Evolutionary conservation across 2,888 invertebrate genomes (phyloP), one percentile per base, ranked within the genome.

Genomic region (Apoderus coryli): DNA sequence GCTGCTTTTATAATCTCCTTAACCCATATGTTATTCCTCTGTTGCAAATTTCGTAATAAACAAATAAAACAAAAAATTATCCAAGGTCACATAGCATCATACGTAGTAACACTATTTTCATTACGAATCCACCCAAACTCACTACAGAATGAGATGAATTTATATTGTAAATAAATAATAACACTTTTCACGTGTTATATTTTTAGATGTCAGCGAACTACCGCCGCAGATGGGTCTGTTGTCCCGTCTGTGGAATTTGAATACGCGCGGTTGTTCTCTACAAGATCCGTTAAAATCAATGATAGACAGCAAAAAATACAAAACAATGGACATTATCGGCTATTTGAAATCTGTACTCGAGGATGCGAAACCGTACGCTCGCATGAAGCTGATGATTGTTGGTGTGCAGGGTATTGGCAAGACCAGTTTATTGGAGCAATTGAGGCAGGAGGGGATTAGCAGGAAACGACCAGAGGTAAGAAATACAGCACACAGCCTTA

Each of bases 331-430:
- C 53, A 76, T 85, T 13, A 77, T 96, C 26, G 86, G 84, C 0
- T 96, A 95, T 54, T 67, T 98, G 10, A 88, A 90, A 58, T 80
- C 80, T 1, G 82, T 80, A 10, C 57, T 78, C 41, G 86, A 88
- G 54, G 85, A 88, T 59, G 93, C 96, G 0, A 76, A 81, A 44
- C 82, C 86, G 0, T 96, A 96, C 57, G 81, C 90, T 2, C 67
- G 90, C 32, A 84, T 98, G 82, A 93, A 95, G 56, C 64, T 98
- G 10, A 90, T 90, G 89, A 76, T 95, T 27, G 93, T 93, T 1
- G 93, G 95, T 0, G 73, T 85, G 2, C 89, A 92, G 59, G 76
- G 76, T 4, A 74, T 74, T 38, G 72, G 72, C 10, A 98, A 98
- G 59, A 96, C 96, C 0, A 89, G 92, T 29, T 60, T 96, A 3